A percentile compares a stretch with the other conserved stretches of the same genome.
phyloP scores from a whole-genome alignment of 2,888 invertebrate species.

The Stomorhina lunata region DNA sequence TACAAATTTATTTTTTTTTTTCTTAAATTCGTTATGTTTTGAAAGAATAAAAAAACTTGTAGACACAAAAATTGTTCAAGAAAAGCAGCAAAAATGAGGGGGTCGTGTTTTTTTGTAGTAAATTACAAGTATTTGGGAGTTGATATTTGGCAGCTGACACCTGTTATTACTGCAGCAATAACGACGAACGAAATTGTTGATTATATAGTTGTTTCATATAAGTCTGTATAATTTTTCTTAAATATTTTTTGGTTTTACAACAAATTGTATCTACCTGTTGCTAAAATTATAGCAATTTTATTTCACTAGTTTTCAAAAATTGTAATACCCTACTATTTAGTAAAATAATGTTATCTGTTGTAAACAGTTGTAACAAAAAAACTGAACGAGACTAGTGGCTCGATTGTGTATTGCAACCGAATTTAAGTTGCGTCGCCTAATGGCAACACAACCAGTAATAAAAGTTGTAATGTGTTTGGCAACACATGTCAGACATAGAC shows the following conservation, averaged over 20 bases:
- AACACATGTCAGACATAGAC: no score
- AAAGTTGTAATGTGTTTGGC: no score
- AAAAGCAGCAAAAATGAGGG: conserved; percentile 1
- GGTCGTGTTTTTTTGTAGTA: conserved; percentile 6
- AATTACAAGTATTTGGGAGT: conserved; percentile 63
- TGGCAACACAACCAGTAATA: no score
- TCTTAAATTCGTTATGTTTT: not conserved
- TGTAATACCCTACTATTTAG: not conserved
- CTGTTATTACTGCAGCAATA: conserved; percentile 66
- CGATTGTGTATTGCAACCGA: no score
- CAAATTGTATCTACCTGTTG: conserved; percentile 23
- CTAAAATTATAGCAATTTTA: conserved; percentile 13
- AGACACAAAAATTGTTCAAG: not conserved
- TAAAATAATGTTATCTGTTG: no score
- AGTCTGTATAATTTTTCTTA: not conserved
- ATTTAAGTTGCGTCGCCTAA: no score
- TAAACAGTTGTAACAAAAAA: no score
- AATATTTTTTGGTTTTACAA: conserved; percentile 1
- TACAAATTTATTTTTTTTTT: not conserved
- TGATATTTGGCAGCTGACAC: conserved; percentile 68
- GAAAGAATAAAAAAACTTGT: not conserved
- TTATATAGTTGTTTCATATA: conserved; percentile 4
- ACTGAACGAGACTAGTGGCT: no score
- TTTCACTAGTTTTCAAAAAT: not conserved
- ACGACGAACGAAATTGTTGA: not conserved